A percentile compares a stretch with the other conserved stretches of the same genome.
Conservation (phyloP, 2,113 vertebrate species). For the Tautogolabrus adspersus region DNA sequence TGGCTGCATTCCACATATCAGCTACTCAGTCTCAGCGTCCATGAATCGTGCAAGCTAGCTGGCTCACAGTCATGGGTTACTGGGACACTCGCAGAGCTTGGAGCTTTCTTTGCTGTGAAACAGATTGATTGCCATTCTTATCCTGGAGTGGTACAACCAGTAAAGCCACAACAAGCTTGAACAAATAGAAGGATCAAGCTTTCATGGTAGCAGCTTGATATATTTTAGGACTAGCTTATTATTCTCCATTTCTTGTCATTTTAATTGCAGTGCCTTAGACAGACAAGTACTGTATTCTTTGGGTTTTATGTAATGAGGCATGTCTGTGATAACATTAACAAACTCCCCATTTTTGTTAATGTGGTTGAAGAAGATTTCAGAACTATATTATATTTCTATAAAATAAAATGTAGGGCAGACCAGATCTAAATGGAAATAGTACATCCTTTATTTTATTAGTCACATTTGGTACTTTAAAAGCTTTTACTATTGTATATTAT, state of each 20-base stretch:
- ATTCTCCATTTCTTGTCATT: no score
- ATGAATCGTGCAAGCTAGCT: neutral
- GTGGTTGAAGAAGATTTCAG: neutral
- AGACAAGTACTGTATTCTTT: no score
- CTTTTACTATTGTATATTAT: neutral
- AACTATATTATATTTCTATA: neutral
- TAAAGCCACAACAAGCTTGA: neutral
- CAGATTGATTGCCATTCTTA: neutral
- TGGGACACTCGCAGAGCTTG: constrained; percentile 5
- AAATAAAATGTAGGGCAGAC: no score
- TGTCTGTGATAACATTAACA: neutral
- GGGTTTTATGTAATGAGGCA: no score
- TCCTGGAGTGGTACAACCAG: neutral
- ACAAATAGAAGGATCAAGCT: no score
- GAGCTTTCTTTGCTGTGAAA: neutral
- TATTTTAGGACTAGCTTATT: neutral
- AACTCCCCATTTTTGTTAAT: neutral
- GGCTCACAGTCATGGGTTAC: neutral
- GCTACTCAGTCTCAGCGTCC: neutral
- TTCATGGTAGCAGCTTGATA: neutral
- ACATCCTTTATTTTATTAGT: neutral
- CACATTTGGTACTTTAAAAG: neutral
- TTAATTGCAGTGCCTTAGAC: no score
- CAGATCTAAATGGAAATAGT: neutral
- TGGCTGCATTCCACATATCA: no score